Percentiles rank a stretch among this genome's conserved stretches.
These are phyloP conservation scores for Trichopoda pennipes DNA, from an alignment of 2,888 invertebrate species.

Conservation along the genomic window DNA sequence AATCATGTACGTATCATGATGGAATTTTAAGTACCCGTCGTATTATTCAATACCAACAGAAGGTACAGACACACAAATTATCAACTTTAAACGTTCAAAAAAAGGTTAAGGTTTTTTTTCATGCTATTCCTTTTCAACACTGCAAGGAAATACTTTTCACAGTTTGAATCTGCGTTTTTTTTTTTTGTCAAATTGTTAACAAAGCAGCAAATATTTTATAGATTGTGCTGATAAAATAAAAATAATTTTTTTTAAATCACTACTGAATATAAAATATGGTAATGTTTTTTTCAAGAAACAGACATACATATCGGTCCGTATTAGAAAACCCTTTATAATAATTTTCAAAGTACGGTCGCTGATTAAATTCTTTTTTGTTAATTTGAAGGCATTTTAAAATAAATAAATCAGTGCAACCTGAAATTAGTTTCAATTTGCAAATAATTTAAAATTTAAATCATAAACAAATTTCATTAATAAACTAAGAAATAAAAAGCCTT, in stretches of 20 bases:
- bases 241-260: not conserved
- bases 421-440: too few relatives aligned
- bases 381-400: too few relatives aligned
- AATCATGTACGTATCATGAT: slow-evolving; percentile 61
- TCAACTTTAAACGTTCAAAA: not conserved
- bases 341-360: too few relatives aligned
- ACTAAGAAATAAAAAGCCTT: not conserved
- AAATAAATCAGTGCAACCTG: too few relatives aligned
- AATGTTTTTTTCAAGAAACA: too few relatives aligned
- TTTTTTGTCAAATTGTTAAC: not conserved
- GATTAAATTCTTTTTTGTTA: too few relatives aligned
- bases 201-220: not conserved
- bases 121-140: not conserved
- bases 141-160: not conserved
- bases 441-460: too few relatives aligned
- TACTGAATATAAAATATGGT: too few relatives aligned
- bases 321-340: too few relatives aligned
- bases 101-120: not conserved
- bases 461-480: not conserved
- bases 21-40: slow-evolving; percentile 63
- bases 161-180: not conserved
- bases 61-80: not conserved
- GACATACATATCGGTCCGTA: too few relatives aligned
- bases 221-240: not conserved
- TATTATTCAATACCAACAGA: slow-evolving; percentile 46